phyloP scores from a whole-genome alignment of 2,113 vertebrate genomes.

The Mus pahari region DNA sequence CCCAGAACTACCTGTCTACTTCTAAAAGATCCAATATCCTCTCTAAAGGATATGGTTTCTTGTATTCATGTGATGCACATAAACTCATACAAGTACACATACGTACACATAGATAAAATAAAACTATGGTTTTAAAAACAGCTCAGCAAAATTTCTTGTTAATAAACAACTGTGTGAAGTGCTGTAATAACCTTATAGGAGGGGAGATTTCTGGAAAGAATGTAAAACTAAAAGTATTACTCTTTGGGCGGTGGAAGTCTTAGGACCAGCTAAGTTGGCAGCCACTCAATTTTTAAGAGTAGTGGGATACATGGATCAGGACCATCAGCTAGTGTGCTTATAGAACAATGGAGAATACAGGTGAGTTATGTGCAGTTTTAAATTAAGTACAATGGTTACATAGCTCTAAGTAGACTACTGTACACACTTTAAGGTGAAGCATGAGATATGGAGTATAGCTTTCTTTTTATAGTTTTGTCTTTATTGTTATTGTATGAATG shows the following conservation, averaged over 20 bases:
- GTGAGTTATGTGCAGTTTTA: not conserved
- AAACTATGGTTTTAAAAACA: slow-evolving; percentile 29
- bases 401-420: not conserved
- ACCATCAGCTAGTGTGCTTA: not conserved
- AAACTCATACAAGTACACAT: not conserved
- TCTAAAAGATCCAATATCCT: not conserved
- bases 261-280: not conserved
- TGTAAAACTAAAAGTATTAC: slow-evolving; percentile 30
- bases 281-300: slow-evolving; percentile 10
- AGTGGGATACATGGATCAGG: not conserved
- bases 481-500: not conserved
- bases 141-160: not conserved
- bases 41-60: not conserved
- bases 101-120: not conserved
- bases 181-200: not conserved
- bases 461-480: not conserved
- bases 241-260: not conserved
- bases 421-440: not conserved
- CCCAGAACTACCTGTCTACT: not conserved
- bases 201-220: slow-evolving; percentile 1
- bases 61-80: not conserved
- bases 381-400: not conserved
- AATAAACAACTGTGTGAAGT: slow-evolving; percentile 24
- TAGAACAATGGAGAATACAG: not conserved
- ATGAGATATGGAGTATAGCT: not conserved